Conservation (phyloP, 2,113 vertebrate genomes). For the Leucosticte australis region DNA sequence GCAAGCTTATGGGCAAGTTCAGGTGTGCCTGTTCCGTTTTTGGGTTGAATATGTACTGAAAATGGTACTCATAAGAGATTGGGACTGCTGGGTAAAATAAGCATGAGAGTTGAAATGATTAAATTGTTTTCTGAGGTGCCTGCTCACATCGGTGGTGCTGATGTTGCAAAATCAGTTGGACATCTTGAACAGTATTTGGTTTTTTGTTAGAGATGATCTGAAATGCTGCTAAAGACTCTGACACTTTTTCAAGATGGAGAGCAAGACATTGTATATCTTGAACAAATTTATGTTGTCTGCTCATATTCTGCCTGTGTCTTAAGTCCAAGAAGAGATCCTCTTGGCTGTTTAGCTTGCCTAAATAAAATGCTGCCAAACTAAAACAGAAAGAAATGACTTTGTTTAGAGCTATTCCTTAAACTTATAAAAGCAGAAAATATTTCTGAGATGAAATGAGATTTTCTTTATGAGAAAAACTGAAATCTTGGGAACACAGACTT, state of each 20-base stretch:
- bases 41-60: neutral
- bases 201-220: neutral
- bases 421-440: neutral
- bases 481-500: neutral
- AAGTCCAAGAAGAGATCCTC: neutral
- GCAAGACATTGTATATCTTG: neutral
- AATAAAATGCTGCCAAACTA: neutral
- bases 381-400: neutral
- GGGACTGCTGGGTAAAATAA: neutral
- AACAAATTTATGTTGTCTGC: neutral
- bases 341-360: neutral
- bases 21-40: neutral
- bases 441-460: neutral
- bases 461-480: neutral
- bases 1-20: neutral
- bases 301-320: neutral
- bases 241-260: neutral
- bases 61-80: neutral
- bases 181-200: neutral
- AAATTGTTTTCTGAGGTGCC: neutral
- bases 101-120: neutral
- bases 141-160: rapidly evolving
- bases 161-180: neutral
- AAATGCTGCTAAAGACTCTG: neutral
- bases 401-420: neutral